These are phyloP conservation scores for Chloebia gouldiae DNA, from an alignment of 2,113 vertebrate species.

Conservation along the genomic window DNA sequence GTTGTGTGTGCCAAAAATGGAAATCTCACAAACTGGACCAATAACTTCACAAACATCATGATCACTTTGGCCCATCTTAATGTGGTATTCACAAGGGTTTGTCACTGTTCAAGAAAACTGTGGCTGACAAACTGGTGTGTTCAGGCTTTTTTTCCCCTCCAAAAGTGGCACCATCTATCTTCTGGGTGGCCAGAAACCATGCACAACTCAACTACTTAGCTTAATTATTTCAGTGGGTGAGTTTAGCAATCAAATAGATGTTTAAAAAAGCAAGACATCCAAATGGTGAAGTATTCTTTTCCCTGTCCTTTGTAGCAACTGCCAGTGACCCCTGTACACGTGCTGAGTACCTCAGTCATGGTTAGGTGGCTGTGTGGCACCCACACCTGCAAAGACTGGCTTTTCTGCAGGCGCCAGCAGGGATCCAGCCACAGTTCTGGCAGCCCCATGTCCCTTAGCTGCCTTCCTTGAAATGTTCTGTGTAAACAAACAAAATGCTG, in stretches of 20 bases:
- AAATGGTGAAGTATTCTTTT: not conserved
- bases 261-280: not conserved
- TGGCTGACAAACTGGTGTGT: not conserved
- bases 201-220: accelerated
- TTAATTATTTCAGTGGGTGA: not conserved
- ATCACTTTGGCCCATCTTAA: not conserved
- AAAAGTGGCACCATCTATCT: not conserved
- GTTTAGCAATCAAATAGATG: not conserved
- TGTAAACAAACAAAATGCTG: not conserved
- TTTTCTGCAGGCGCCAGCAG: accelerated
- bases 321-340: not conserved
- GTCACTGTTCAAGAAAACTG: not conserved
- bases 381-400: accelerated
- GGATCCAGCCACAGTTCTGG: not conserved
- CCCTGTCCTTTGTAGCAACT: not conserved
- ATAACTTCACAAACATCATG: constrained; percentile 64
- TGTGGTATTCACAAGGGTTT: constrained; percentile 30
- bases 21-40: constrained; percentile 79
- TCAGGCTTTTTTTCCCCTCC: not conserved
- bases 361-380: not conserved
- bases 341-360: accelerated
- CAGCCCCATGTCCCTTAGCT: accelerated
- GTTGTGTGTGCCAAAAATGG: constrained; percentile 89
- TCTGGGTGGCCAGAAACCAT: not conserved
- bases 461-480: not conserved